Conservation (phyloP, 2,113 vertebrate species). For the Meriones unguiculatus region DNA sequence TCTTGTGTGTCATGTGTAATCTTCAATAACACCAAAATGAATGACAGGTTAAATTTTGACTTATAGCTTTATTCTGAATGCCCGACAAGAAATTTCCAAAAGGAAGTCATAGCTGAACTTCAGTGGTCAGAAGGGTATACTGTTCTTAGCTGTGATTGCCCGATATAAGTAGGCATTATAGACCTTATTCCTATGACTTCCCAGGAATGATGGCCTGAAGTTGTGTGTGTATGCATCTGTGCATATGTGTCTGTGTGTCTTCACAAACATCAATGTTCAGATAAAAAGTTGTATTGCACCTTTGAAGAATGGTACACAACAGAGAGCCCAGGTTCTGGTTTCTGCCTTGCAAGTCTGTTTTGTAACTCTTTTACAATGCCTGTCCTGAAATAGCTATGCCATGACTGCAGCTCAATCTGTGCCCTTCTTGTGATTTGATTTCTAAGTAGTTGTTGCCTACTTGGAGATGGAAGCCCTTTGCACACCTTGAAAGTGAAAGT, state of each 20-base stretch:
- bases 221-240: neutral
- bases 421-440: constrained; percentile 78
- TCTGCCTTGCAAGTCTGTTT: constrained; percentile 48
- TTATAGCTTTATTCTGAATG: constrained; percentile 1
- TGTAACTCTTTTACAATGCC: constrained; percentile 36
- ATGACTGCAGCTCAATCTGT: constrained; percentile 63
- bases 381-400: constrained; percentile 68
- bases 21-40: neutral
- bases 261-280: constrained; percentile 24
- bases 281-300: neutral
- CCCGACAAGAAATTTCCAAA: constrained; percentile 15
- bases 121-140: neutral
- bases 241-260: neutral
- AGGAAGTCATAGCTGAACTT: neutral
- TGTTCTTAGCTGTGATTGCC: neutral
- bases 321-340: neutral
- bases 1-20: neutral
- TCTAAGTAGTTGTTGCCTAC: constrained; percentile 86
- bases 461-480: constrained; percentile 82
- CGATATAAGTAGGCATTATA: neutral
- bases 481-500: constrained; percentile 84
- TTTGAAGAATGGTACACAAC: constrained; percentile 3
- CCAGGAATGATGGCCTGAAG: neutral
- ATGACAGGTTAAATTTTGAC: neutral
- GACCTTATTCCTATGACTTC: neutral